Percentiles rank a stretch among this genome's conserved stretches.
Conservation (phyloP, 2,113 vertebrate species). For the Ammodramus savannarum region DNA sequence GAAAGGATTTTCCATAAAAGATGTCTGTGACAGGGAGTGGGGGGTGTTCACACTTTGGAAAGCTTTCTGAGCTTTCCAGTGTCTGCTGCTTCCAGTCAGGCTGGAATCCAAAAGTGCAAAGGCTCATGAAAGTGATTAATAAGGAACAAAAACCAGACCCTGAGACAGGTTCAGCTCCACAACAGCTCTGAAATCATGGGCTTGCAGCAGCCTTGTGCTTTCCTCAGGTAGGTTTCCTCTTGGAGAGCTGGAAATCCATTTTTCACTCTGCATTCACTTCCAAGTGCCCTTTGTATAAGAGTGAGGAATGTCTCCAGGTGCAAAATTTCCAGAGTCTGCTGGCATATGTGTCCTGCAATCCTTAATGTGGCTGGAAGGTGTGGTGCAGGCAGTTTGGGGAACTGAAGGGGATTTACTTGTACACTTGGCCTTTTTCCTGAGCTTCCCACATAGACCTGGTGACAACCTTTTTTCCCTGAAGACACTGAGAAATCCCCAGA, state of each 20-base stretch:
- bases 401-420: not conserved
- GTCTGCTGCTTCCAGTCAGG: conserved; percentile 4
- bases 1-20: too few species aligned
- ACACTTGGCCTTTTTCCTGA: not conserved
- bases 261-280: not conserved
- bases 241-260: not conserved
- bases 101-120: conserved; percentile 20
- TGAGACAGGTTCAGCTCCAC: not conserved
- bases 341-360: not conserved
- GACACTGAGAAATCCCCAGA: not conserved
- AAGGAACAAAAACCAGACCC: not conserved
- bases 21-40: accelerated
- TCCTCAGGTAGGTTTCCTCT: not conserved
- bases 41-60: not conserved
- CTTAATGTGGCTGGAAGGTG: not conserved
- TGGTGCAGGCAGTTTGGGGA: not conserved
- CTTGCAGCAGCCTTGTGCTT: not conserved
- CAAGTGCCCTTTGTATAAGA: not conserved
- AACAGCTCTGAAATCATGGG: not conserved
- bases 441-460: accelerated
- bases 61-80: not conserved
- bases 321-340: not conserved
- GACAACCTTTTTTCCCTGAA: not conserved
- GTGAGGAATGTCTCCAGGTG: not conserved
- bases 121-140: not conserved